phyloP scores from a whole-genome alignment of 2,113 vertebrate species.

The Columbina picui region DNA sequence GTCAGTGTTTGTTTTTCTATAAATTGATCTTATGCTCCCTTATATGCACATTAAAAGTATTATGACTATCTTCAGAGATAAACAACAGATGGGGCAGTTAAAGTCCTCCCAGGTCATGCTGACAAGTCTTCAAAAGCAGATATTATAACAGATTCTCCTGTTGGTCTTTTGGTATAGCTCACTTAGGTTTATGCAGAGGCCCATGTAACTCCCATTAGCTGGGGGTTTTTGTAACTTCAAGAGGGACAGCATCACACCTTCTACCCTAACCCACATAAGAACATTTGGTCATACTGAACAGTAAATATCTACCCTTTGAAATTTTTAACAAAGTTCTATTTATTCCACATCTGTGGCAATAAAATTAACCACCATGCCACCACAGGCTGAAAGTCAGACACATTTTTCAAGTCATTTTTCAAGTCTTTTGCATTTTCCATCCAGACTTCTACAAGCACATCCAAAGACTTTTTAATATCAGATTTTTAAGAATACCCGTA shows the following conservation, averaged over 20 bases:
- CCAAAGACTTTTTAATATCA: neutral
- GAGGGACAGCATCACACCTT: neutral
- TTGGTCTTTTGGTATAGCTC: neutral
- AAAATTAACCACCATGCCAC: neutral
- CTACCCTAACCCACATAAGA: neutral
- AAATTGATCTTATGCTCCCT: neutral
- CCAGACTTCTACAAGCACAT: neutral
- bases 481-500: neutral
- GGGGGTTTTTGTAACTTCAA: neutral
- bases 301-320: neutral
- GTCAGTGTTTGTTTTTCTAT: neutral
- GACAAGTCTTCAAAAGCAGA: neutral
- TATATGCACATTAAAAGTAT: neutral
- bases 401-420: neutral
- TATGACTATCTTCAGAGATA: neutral
- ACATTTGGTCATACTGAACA: neutral
- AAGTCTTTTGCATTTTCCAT: neutral
- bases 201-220: neutral
- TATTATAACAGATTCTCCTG: neutral
- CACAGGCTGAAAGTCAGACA: neutral
- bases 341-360: neutral
- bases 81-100: neutral
- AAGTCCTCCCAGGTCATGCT: neutral
- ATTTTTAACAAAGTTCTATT: neutral
- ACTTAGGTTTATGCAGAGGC: neutral